A percentile compares a stretch with the other conserved stretches of the same genome.
These are phyloP conservation scores for Lamellibrachia satsuma DNA, from an alignment of 2,888 invertebrate genomes.

Conservation along the genomic window DNA sequence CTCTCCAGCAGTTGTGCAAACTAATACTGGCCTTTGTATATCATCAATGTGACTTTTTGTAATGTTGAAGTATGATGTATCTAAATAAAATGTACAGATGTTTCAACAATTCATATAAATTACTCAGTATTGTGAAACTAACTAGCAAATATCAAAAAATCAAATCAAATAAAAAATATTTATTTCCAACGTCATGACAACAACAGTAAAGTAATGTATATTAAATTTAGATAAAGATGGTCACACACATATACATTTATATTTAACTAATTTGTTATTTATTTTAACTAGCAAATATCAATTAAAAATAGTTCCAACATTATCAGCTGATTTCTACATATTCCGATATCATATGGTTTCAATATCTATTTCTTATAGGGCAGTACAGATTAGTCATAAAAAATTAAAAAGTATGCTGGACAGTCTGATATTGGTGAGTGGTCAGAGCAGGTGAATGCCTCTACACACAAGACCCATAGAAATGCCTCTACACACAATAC, in stretches of 20 bases:
- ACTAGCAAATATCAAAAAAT: too few species aligned
- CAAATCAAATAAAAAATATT: too few species aligned
- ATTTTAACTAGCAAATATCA: not conserved
- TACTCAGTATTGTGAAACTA: not conserved
- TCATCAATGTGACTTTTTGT: not conserved
- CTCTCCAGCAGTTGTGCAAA: conserved; percentile 20
- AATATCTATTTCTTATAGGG: not conserved
- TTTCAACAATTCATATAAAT: not conserved
- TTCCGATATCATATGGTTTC: not conserved
- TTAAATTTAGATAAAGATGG: too few species aligned
- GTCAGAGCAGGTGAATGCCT: too few species aligned
- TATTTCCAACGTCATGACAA: too few species aligned
- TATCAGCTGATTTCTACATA: not conserved
- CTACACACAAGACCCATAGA: too few species aligned
- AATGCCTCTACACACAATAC: too few species aligned
- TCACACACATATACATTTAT: too few species aligned
- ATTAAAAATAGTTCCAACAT: not conserved
- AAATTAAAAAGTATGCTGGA: not conserved
- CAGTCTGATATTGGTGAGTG: not conserved
- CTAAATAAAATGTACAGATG: not conserved
- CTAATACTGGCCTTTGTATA: not conserved
- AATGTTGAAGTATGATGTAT: not conserved
- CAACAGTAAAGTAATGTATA: too few species aligned
- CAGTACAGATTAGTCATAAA: not conserved
- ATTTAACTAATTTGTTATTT: too few species aligned